A percentile compares a stretch with the other conserved stretches of the same genome.
These are phyloP conservation scores for Colostygia pectinataria DNA, from an alignment of 2,888 invertebrate genomes.

Conservation along the genomic window DNA sequence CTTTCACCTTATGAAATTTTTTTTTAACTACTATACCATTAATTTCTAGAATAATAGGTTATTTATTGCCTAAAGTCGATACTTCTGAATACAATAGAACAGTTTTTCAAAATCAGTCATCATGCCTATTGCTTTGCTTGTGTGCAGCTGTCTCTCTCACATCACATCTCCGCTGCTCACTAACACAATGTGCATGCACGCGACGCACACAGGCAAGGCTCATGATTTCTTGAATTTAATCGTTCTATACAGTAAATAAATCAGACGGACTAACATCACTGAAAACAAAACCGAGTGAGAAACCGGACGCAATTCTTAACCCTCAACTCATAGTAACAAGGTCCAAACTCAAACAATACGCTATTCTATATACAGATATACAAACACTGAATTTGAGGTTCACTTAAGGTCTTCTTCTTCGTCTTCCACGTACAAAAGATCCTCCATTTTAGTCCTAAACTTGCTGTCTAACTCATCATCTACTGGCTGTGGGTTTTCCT, in stretches of 20 bases:
- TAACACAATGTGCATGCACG: too few relatives aligned
- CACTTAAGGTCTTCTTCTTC: conserved; percentile 73
- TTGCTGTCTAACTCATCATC: conserved; percentile 65
- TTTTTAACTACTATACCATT: too few relatives aligned
- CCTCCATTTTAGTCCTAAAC: conserved; percentile 73
- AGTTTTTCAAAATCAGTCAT: too few relatives aligned
- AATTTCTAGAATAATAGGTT: too few relatives aligned
- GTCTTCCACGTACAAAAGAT: conserved; percentile 71
- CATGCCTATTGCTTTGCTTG: too few relatives aligned
- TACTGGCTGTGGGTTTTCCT: conserved; percentile 53
- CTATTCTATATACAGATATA: conserved; percentile 47
- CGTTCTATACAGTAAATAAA: not conserved
- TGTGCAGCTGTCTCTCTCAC: too few relatives aligned
- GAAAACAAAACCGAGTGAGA: conserved; percentile 6
- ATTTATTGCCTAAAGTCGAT: too few relatives aligned
- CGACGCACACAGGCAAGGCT: too few relatives aligned
- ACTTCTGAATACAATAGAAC: too few relatives aligned
- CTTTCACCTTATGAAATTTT: too few relatives aligned
- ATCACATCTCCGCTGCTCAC: too few relatives aligned
- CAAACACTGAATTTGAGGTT: conserved; percentile 38
- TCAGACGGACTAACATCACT: not conserved
- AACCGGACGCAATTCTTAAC: conserved; percentile 23
- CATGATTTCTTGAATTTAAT: too few relatives aligned
- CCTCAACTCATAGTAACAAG: conserved; percentile 17
- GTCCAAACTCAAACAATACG: conserved; percentile 19